A percentile compares a stretch with the other conserved stretches of the same genome.
phyloP scores from a whole-genome alignment of 2,888 invertebrate species.

The Girardia tigrina region DNA sequence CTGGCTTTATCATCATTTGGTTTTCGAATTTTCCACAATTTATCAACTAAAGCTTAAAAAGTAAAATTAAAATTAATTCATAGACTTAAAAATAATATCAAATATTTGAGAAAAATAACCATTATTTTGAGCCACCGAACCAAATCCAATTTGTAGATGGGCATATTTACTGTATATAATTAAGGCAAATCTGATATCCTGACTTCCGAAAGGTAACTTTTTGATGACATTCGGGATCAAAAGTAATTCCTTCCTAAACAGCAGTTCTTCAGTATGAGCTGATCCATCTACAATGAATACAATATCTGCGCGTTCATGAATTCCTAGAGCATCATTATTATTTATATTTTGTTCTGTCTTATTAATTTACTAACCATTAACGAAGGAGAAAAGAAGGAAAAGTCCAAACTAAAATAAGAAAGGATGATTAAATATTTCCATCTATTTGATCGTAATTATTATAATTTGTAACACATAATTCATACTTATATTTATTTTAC shows the following conservation, averaged over 20 bases:
- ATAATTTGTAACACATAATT: too few species aligned
- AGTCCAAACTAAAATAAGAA: too few species aligned
- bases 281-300: constrained; percentile 8
- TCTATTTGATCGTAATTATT: too few species aligned
- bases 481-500: too few species aligned
- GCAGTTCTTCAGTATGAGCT: not conserved
- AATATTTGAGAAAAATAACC: not conserved
- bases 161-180: constrained; percentile 10
- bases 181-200: not conserved
- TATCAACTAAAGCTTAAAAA: not conserved
- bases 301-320: too few species aligned
- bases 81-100: not conserved
- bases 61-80: too few species aligned
- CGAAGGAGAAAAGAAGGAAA: too few species aligned
- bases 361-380: too few species aligned
- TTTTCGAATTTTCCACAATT: constrained; percentile 5
- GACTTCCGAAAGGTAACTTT: not conserved
- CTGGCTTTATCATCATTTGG: not conserved
- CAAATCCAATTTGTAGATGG: not conserved
- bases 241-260: not conserved
- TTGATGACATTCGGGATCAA: not conserved
- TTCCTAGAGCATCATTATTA: too few species aligned
- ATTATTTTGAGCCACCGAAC: not conserved
- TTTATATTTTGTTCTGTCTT: too few species aligned
- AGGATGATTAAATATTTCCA: too few species aligned